Base-by-base conservation (phyloP, 2,888 invertebrate species). In the Cartodere bifasciata region DNA sequence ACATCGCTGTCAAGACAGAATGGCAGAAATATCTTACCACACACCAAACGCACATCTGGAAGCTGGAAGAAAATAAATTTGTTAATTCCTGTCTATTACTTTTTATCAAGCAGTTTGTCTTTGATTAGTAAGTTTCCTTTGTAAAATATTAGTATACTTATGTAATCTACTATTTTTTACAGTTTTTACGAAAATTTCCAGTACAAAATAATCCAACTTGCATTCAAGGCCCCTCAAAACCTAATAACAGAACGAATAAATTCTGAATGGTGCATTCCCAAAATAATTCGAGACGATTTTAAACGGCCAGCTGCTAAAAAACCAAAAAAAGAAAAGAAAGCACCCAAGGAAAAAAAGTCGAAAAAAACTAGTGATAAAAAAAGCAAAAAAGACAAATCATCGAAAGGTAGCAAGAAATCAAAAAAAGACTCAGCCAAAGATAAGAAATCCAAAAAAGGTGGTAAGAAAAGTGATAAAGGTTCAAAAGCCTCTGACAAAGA, bases 71-170 rank as follows among this genome's bases (percentile, higher is more conserved):
- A 29, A 40, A 40, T 14, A 39, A 46, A 13, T 50, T 53, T 29
- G 28, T 55, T 10, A 55, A 53, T 35, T 48, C 48, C 30, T 53
- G 53, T 13, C 47, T 51, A 2, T 34, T 58, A 10, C 41, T 53
- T 35, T 55, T 55, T 4, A 52, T 60, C 13, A 53, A 56, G 29
- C 48, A 60, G 36, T 53, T 58, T 33, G 45, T 58, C 20, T 52
- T 55, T 40, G 56, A 58, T 36, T 56, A 57, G 55, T 60, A 47
- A 51, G 54, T 42, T n/a, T n/a, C n/a, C n/a, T n/a, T n/a, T n/a
- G n/a, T n/a, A n/a, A n/a, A n/a, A n/a, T n/a, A n/a, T n/a, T n/a
- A n/a, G n/a, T n/a, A n/a, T n/a, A n/a, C n/a, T n/a, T n/a, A n/a
- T n/a, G n/a, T n/a, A n/a, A n/a, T n/a, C n/a, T n/a, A n/a, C n/a